Conservation (phyloP, 53 echinoderm and acorn worm genomes). For the Mesocentrotus franciscanus region DNA sequence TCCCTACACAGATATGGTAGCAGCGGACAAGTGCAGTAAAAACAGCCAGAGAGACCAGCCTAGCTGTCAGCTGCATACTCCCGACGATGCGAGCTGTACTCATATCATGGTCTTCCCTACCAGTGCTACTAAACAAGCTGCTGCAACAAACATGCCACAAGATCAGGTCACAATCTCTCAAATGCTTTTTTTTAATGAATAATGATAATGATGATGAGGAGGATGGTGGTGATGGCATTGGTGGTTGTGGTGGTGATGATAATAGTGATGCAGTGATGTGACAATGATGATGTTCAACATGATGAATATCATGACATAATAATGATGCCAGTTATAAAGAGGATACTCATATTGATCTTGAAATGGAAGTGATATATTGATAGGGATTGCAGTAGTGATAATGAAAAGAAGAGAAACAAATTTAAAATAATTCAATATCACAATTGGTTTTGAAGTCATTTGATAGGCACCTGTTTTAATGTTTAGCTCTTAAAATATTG, state of each 20-base stretch:
- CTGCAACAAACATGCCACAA: conserved; percentile 18
- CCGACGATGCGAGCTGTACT: conserved; percentile 94
- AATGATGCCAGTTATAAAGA: neutral
- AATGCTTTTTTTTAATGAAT: too few species aligned
- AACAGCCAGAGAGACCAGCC: conserved; percentile 91
- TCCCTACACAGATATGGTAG: conserved; percentile 79
- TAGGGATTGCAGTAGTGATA: too few species aligned
- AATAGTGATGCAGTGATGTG: neutral
- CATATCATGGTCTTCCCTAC: conserved; percentile 98
- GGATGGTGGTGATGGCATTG: neutral
- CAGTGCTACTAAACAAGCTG: conserved; percentile 91
- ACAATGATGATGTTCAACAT: neutral
- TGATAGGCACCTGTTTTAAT: neutral
- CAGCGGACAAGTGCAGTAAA: conserved; percentile 92
- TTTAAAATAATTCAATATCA: too few species aligned
- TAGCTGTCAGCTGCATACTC: conserved; percentile 90
- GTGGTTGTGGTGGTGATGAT: neutral
- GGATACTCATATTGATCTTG: too few species aligned
- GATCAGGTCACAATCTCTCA: conserved; percentile 18
- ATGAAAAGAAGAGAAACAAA: too few species aligned
- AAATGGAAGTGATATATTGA: too few species aligned
- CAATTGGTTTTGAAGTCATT: too few species aligned
- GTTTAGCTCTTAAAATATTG: neutral
- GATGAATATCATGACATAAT: neutral
- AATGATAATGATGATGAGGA: neutral